Evolutionary conservation across 2,888 invertebrate genomes (phyloP).

Genomic region (Heliconius cydno): DNA sequence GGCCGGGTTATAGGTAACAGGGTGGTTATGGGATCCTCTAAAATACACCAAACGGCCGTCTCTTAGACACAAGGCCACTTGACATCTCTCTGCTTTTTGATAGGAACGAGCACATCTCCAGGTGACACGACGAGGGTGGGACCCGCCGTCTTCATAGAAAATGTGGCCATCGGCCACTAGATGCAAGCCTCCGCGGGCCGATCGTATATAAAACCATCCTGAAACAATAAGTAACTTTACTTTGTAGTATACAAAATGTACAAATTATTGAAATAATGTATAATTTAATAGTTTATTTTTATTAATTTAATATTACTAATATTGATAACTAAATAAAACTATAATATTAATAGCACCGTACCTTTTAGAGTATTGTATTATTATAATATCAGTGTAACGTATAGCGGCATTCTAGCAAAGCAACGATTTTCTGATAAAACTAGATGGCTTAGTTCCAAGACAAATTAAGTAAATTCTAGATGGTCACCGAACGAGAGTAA

Average conservation of each 20-base stretch:
- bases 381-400: not conserved
- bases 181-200: constrained; percentile 78
- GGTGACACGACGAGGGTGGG: constrained; percentile 77
- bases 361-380: not conserved
- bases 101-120: constrained; percentile 80
- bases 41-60: constrained; percentile 80
- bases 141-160: constrained; percentile 80
- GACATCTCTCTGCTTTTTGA: constrained; percentile 79
- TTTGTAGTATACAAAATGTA: not conserved
- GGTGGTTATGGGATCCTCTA: constrained; percentile 77
- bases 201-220: constrained; percentile 81
- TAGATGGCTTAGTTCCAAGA: constrained; percentile 61
- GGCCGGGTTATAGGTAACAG: constrained; percentile 74
- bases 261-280: not conserved
- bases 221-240: constrained; percentile 55
- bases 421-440: constrained; percentile 57
- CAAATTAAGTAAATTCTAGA: constrained; percentile 60
- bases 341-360: constrained; percentile 13
- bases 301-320: not conserved
- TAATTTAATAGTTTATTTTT: not conserved
- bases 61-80: constrained; percentile 76
- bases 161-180: constrained; percentile 78
- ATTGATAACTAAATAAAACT: not conserved
- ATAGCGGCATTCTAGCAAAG: constrained; percentile 39
- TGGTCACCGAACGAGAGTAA: constrained; percentile 56